Conservation (phyloP, 2,797 vertebrate genomes). For the Cyclopterus lumpus region DNA sequence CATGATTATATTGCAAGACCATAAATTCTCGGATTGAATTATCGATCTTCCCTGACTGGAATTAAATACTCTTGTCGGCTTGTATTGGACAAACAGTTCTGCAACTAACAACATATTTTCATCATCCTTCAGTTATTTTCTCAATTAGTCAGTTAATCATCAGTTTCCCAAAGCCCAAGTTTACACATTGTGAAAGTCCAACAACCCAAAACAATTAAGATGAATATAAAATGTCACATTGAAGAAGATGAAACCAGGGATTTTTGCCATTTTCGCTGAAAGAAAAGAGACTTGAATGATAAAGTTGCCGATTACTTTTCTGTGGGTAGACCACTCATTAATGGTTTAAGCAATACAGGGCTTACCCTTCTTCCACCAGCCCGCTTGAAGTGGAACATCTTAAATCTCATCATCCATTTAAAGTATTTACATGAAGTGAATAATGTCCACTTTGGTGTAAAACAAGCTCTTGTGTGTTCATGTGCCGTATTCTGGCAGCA, state of each 20-base stretch:
- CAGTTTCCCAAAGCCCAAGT: background rate
- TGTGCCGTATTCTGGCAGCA: slow-evolving; percentile 26
- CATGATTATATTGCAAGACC: background rate
- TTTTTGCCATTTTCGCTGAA: background rate
- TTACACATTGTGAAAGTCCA: background rate
- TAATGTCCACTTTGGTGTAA: background rate
- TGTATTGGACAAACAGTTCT: background rate
- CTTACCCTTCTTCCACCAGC: background rate
- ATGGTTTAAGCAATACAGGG: background rate
- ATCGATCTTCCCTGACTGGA: background rate
- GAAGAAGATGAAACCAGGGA: background rate
- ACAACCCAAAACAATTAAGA: background rate
- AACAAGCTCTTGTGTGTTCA: slow-evolving; percentile 8
- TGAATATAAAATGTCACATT: background rate
- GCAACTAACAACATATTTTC: background rate
- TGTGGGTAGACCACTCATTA: background rate
- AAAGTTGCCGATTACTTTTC: background rate
- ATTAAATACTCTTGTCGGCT: background rate
- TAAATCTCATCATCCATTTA: background rate
- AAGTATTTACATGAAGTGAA: background rate
- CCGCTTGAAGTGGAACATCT: background rate
- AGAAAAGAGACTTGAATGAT: background rate
- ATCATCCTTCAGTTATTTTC: background rate
- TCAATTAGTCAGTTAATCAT: background rate
- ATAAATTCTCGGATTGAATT: background rate